Percentiles rank a stretch among this genome's conserved stretches.
Evolutionary conservation across 2,113 vertebrate species (phyloP).

Genomic region (Cyprinodon tularosa): DNA sequence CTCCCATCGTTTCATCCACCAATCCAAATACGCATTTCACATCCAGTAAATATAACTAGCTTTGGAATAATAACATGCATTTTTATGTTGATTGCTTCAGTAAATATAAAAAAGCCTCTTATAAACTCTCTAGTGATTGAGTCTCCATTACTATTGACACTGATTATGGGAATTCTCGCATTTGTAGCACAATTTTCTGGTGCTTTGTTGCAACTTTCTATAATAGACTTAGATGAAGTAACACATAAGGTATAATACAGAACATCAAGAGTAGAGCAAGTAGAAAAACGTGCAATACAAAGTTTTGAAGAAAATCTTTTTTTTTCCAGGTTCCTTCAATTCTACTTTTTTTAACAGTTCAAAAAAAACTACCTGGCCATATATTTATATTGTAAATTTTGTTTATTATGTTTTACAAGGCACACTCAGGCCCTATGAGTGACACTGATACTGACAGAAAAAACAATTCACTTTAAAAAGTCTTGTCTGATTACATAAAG

Average conservation of each 20-base stretch:
- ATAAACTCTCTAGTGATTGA: conserved; percentile 73
- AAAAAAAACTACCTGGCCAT: too few relatives aligned
- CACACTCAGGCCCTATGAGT: too few relatives aligned
- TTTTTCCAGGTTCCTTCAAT: neutral
- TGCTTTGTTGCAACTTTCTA: neutral
- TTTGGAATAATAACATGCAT: conserved; percentile 73
- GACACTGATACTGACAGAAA: too few relatives aligned
- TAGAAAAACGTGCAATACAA: neutral
- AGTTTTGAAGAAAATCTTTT: neutral
- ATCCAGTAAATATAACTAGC: conserved; percentile 67
- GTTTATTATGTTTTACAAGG: too few relatives aligned
- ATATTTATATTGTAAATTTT: too few relatives aligned
- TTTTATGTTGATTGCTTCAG: conserved; percentile 71
- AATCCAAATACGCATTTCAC: conserved; percentile 72
- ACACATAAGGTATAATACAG: neutral
- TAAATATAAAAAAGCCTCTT: conserved; percentile 75
- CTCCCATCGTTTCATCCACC: conserved; percentile 57
- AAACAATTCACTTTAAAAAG: too few relatives aligned
- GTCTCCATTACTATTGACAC: conserved; percentile 73
- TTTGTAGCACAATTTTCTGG: conserved; percentile 34
- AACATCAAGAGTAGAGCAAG: neutral
- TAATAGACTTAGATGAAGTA: conserved; percentile 5
- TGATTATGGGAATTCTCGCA: conserved; percentile 74
- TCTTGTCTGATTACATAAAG: too few relatives aligned
- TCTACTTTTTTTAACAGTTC: neutral